Evolutionary conservation across 2,113 vertebrate genomes (phyloP).

Genomic region (Alouatta palliata): DNA sequence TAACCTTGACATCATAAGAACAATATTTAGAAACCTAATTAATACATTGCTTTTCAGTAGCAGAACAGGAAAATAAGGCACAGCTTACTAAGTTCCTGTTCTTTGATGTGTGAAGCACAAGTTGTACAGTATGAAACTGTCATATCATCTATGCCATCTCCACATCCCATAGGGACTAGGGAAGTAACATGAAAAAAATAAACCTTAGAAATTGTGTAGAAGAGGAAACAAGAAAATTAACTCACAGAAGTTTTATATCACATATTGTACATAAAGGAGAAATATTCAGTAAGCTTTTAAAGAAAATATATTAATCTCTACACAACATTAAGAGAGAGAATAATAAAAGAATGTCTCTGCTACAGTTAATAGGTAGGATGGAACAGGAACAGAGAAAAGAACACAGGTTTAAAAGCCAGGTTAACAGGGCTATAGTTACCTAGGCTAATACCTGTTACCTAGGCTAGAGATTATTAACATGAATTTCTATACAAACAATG

Average conservation of each 20-base stretch:
- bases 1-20: neutral
- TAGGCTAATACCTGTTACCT: neutral
- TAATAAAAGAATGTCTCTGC: neutral
- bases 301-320: neutral
- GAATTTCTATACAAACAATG: neutral
- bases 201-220: neutral
- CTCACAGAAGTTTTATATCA: constrained; percentile 37
- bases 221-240: constrained; percentile 52
- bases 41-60: constrained; percentile 17
- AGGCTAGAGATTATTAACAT: neutral
- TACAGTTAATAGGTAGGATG: neutral
- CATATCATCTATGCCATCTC: constrained; percentile 34
- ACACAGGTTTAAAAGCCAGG: neutral
- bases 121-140: constrained; percentile 38
- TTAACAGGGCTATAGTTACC: neutral
- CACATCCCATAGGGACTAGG: neutral
- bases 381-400: neutral
- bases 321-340: neutral
- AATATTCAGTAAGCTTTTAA: neutral
- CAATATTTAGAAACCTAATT: constrained; percentile 41
- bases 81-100: neutral
- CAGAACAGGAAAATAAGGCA: constrained; percentile 26
- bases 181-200: neutral
- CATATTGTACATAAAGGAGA: constrained; percentile 40
- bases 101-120: constrained; percentile 47